A percentile compares a stretch with the other conserved stretches of the same genome.
These are phyloP conservation scores for Daphoenositta chrysoptera DNA, from an alignment of 2,113 vertebrate genomes.

Conservation along the genomic window DNA sequence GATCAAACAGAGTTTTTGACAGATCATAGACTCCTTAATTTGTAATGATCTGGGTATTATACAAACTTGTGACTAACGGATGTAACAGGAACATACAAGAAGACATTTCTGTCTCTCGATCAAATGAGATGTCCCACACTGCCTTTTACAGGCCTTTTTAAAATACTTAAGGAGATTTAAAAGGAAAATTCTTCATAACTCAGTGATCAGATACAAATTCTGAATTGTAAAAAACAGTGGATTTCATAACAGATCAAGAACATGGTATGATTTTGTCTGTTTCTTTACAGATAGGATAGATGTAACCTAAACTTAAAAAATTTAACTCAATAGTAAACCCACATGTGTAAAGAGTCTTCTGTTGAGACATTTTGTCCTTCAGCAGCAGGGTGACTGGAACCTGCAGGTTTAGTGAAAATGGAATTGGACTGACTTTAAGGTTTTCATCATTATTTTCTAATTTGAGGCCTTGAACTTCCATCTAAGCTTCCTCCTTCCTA, in stretches of 20 bases:
- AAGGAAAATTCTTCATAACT: background rate
- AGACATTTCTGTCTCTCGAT: background rate
- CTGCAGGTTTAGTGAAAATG: background rate
- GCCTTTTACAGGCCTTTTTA: background rate
- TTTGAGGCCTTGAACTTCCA: background rate
- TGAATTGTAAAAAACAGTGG: background rate
- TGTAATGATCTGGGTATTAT: background rate
- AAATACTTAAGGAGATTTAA: background rate
- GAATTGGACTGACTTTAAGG: background rate
- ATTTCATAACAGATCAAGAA: background rate
- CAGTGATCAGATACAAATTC: background rate
- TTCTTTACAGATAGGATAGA: background rate
- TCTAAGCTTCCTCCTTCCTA: background rate
- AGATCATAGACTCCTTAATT: background rate
- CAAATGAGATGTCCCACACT: background rate
- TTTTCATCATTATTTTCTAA: background rate
- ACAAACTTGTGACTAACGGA: background rate
- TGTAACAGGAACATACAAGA: background rate
- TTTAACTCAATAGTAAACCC: background rate
- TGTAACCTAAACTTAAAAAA: background rate
- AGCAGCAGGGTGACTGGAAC: background rate
- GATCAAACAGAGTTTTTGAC: background rate
- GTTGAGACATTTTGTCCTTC: background rate
- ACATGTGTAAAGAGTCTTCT: background rate
- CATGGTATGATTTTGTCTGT: background rate